These are phyloP conservation scores for Rhynchonycteris naso DNA, from an alignment of 2,797 vertebrate species.

Conservation along the genomic window DNA sequence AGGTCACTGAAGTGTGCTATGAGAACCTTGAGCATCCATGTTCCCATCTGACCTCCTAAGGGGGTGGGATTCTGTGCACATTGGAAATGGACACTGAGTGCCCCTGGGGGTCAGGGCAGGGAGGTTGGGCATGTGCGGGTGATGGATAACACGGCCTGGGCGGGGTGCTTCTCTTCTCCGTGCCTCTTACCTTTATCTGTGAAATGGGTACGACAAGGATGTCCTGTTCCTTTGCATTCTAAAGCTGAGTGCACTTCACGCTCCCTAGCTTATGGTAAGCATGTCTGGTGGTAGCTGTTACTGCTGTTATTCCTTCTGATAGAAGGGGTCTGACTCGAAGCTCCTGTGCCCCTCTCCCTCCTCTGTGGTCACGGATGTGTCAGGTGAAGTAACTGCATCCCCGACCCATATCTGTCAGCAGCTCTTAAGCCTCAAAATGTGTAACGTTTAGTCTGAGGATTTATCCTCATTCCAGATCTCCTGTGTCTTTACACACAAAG, in stretches of 20 bases:
- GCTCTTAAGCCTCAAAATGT: not conserved
- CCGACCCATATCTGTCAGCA: rapidly evolving
- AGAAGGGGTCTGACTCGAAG: no score
- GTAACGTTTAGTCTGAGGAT: not conserved
- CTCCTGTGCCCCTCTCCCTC: rapidly evolving
- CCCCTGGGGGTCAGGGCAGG: not conserved
- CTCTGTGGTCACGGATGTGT: rapidly evolving
- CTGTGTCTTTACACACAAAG: rapidly evolving
- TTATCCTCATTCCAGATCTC: rapidly evolving
- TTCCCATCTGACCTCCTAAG: not conserved
- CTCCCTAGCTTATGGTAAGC: not conserved
- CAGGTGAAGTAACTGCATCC: not conserved
- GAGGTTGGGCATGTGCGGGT: no score
- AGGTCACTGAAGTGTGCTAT: rapidly evolving
- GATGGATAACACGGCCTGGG: not conserved
- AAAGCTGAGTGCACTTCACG: no score
- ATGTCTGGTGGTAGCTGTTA: rapidly evolving
- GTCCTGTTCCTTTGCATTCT: no score
- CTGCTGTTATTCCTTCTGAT: not conserved
- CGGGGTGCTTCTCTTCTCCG: rapidly evolving
- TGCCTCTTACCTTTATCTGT: not conserved
- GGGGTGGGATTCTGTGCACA: rapidly evolving
- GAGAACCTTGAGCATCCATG: rapidly evolving
- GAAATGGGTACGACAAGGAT: rapidly evolving
- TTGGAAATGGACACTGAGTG: no score